phyloP scores from a whole-genome alignment of 2,113 vertebrate species.

The Oceanodroma tethys region DNA sequence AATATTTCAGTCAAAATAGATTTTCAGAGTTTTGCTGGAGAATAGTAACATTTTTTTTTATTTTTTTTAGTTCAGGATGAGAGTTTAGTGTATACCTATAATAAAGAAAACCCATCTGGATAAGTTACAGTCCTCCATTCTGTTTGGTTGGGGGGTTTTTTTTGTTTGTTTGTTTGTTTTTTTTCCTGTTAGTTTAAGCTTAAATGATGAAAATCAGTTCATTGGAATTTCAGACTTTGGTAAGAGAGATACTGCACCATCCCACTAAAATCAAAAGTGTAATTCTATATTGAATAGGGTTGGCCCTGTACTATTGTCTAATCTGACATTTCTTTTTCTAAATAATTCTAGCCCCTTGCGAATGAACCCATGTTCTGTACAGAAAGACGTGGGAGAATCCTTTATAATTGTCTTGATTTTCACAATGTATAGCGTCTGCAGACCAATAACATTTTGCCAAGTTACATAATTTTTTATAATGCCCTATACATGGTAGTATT shows the following conservation, averaged over 20 bases:
- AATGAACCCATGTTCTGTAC: not conserved
- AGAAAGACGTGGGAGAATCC: not conserved
- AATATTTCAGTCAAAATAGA: not conserved
- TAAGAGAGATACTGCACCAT: not conserved
- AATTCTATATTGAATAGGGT: not conserved
- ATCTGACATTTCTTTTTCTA: not conserved
- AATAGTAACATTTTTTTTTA: not conserved
- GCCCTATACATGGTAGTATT: not conserved
- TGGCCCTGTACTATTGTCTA: not conserved
- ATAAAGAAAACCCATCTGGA: not conserved
- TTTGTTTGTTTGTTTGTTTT: not conserved
- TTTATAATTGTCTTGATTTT: not conserved
- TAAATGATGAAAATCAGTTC: not conserved
- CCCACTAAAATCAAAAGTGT: not conserved
- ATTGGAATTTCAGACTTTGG: not conserved
- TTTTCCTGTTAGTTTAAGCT: not conserved
- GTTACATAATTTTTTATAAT: not conserved
- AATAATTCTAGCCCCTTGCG: not conserved
- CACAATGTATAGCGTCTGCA: not conserved
- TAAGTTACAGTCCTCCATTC: not conserved
- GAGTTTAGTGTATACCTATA: not conserved
- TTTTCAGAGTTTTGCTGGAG: not conserved
- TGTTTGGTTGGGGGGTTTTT: not conserved
- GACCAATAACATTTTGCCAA: not conserved
- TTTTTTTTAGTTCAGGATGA: not conserved